phyloP scores from a whole-genome alignment of 2,888 invertebrate species.

The Eubasilissa splendida region DNA sequence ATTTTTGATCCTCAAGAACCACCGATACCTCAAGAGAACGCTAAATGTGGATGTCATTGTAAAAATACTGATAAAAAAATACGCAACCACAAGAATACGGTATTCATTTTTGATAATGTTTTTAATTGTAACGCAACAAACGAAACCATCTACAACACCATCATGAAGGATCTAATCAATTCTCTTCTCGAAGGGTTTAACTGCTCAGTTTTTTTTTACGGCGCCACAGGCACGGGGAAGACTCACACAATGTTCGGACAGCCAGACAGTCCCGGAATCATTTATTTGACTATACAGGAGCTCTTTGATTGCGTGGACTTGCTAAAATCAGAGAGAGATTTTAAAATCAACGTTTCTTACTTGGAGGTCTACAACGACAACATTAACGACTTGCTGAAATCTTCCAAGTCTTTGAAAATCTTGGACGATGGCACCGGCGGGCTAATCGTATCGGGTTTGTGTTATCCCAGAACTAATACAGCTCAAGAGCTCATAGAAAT shows the following conservation, averaged over 20 bases:
- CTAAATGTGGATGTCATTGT: not conserved
- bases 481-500: constrained; percentile 15
- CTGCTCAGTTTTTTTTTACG: constrained; percentile 31
- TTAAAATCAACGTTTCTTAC: constrained; percentile 20
- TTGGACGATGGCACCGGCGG: constrained; percentile 6
- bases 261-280: not conserved
- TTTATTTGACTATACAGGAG: constrained; percentile 12
- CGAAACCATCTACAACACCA: constrained; percentile 1
- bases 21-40: not conserved
- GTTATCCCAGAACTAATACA: constrained; percentile 6
- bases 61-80: not conserved
- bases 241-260: constrained; percentile 28
- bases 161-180: constrained; percentile 11
- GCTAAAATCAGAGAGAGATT: constrained; percentile 12
- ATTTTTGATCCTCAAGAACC: constrained; percentile 2
- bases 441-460: not conserved
- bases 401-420: not conserved
- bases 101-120: constrained; percentile 26
- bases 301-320: constrained; percentile 14
- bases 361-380: constrained; percentile 34
- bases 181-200: constrained; percentile 19
- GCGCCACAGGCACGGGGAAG: constrained; percentile 28
- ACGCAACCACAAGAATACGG: not conserved
- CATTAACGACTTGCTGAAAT: constrained; percentile 19
- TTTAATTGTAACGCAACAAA: constrained; percentile 13